A percentile compares a stretch with the other conserved stretches of the same genome.
These are phyloP conservation scores for Pampusana beccarii DNA, from an alignment of 2,113 vertebrate species.

Conservation along the genomic window DNA sequence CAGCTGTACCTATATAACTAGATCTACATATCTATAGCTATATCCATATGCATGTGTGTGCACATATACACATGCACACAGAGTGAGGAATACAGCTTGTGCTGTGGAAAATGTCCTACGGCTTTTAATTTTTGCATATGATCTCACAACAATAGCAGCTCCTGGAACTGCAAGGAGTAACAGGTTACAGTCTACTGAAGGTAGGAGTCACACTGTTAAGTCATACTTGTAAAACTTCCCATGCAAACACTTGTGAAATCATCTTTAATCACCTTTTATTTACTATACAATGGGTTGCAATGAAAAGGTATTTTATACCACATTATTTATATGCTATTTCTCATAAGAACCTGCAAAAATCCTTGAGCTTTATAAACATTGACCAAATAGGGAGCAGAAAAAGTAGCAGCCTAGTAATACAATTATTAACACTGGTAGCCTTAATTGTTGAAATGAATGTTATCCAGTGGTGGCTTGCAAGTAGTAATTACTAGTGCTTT, in stretches of 20 bases:
- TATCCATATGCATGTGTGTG: accelerated
- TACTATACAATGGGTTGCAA: background rate
- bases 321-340: background rate
- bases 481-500: background rate
- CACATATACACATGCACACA: accelerated
- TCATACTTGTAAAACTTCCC: background rate
- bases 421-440: background rate
- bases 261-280: background rate
- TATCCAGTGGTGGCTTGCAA: background rate
- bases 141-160: background rate
- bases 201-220: background rate
- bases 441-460: background rate
- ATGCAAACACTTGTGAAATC: background rate
- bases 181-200: background rate
- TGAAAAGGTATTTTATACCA: background rate
- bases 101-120: background rate
- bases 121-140: background rate
- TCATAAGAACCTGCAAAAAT: background rate
- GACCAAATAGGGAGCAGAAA: background rate
- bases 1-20: background rate
- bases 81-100: background rate
- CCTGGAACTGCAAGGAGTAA: background rate
- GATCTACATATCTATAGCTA: background rate
- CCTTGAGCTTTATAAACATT: background rate
- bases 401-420: background rate